Evolutionary conservation across 2,113 vertebrate genomes (phyloP), one percentile per base, ranked within the genome.

Genomic region (Leucopsar rothschildi): DNA sequence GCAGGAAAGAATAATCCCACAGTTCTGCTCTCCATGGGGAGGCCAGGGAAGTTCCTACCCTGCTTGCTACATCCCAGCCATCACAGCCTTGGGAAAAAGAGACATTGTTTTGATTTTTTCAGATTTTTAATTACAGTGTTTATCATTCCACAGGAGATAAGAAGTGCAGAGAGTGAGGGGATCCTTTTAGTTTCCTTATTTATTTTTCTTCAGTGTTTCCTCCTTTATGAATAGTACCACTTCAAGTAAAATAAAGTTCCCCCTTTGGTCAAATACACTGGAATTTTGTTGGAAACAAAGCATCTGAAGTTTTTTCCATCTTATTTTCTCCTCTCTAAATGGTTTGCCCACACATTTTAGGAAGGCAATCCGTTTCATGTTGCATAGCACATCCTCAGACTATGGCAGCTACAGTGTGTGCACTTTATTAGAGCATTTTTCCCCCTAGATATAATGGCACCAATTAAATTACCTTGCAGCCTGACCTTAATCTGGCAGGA

Each of bases 381-480:
- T 8, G 27, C 96, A 82, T 59, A 82, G 95, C 95, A 96, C 97
- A 97, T 97, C 96, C 97, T 98, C 94, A 92, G 96, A 52, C 50
- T 52, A 52, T 96, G 96, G 95, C 95, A 97, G 95, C 92, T 96
- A 97, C 96, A 97, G 92, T 94, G 97, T 97, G 93, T 88, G 97
- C 93, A 98, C 97, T 98, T 98, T 98, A 98, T 98, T 98, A 98
- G 96, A 97, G 96, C 95, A 96, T 97, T 97, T 97, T 96, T 90
- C 97, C 96, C 92, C 90, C 96, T 97, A 97, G 97, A 98, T 98
- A 98, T 98, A 98, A 98, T 98, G 98, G 97, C 98, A 97, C 98
- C 98, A 98, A 98, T 98, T 98, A 98, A 98, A 98, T 98, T 98
- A 98, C 98, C 98, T 98, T 98, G 96, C 97, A 97, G 97, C 94